Conservation (phyloP, 2,888 invertebrate genomes). For the Chloroclystis v-ata region DNA sequence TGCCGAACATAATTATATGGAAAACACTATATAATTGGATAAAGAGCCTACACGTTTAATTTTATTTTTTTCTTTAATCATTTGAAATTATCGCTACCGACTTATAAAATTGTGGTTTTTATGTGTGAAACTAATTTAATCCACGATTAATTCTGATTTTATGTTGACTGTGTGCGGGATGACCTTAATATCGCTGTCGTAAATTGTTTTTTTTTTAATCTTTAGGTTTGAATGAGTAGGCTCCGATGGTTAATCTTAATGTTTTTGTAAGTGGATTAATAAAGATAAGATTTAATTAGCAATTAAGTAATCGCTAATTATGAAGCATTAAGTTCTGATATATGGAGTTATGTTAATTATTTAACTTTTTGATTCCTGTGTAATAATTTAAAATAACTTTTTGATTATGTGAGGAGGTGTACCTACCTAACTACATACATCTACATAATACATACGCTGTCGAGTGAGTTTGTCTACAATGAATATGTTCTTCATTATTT, state of each 20-base stretch:
- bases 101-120: slow-evolving; percentile 19
- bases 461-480: too few relatives aligned
- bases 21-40: slow-evolving; percentile 41
- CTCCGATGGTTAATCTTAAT: slow-evolving; percentile 6
- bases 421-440: too few relatives aligned
- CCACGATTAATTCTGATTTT: slow-evolving; percentile 19
- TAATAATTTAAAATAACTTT: background rate
- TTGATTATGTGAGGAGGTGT: background rate
- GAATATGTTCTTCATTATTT: too few relatives aligned
- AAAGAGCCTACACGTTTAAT: slow-evolving; percentile 31
- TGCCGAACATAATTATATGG: slow-evolving; percentile 41
- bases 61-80: background rate
- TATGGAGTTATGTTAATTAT: background rate
- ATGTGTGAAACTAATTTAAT: slow-evolving; percentile 22
- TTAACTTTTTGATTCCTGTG: background rate
- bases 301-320: too few relatives aligned
- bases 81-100: slow-evolving; percentile 14
- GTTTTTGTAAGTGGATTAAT: background rate
- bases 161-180: slow-evolving; percentile 13
- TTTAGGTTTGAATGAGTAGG: background rate
- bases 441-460: too few relatives aligned
- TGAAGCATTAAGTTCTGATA: background rate
- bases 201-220: too few relatives aligned
- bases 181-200: slow-evolving; percentile 5
- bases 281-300: slow-evolving; percentile 1